Conservation (phyloP, 64 coral and sea anemone species). For the Pocillopora verrucosa region DNA sequence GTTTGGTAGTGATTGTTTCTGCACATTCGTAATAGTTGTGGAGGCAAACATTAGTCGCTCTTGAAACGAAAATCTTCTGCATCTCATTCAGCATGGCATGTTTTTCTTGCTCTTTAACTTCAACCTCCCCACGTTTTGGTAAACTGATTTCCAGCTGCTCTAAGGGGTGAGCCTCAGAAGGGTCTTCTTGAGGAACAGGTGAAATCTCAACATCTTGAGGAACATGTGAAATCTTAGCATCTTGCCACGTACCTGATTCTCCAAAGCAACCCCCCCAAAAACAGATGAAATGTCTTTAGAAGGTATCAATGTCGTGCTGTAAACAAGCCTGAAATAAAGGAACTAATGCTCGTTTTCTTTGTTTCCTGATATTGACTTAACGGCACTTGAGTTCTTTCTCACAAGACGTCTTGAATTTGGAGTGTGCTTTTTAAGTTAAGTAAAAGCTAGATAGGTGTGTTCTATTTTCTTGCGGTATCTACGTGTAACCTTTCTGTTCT, state of each 20-base stretch:
- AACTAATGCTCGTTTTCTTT: too few species aligned
- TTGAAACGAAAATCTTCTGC: background rate
- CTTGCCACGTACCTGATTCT: slow-evolving; percentile 1
- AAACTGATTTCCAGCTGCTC: background rate
- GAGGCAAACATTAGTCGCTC: background rate
- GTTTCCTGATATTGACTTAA: too few species aligned
- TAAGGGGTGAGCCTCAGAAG: background rate
- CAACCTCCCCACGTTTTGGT: background rate
- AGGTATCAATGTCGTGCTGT: too few species aligned
- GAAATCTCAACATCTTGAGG: background rate
- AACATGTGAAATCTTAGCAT: background rate
- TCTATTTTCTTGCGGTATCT: too few species aligned
- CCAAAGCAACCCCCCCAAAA: background rate
- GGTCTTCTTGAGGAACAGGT: background rate
- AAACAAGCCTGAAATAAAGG: too few species aligned
- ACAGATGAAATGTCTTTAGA: too few species aligned
- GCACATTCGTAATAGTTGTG: slow-evolving; percentile 1
- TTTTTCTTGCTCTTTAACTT: slow-evolving; percentile 19
- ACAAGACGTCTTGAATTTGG: too few species aligned
- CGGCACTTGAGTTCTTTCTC: too few species aligned
- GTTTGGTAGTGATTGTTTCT: background rate
- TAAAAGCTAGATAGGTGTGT: too few species aligned
- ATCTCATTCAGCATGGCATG: slow-evolving; percentile 11
- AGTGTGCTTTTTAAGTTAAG: too few species aligned
- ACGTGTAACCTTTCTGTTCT: too few species aligned